Conservation (phyloP, 2,797 vertebrate species). For the Anolis apletophallus region DNA sequence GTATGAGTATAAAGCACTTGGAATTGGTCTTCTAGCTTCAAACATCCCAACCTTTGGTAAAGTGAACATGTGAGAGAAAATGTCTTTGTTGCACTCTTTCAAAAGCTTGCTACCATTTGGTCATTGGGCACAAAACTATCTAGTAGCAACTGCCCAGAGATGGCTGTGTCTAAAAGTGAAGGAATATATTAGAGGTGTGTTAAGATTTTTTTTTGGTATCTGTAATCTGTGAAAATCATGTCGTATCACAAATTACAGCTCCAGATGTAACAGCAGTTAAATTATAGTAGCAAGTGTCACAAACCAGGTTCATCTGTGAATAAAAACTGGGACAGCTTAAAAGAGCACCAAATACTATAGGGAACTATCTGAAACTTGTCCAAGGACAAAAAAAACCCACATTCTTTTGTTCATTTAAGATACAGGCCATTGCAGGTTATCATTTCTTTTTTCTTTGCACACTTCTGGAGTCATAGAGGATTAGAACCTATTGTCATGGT, state of each 20-base stretch:
- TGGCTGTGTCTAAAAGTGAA: not conserved
- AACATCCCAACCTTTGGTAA: not conserved
- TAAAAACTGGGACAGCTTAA: not conserved
- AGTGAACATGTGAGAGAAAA: not conserved
- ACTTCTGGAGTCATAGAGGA: not conserved
- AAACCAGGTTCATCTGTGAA: conserved; percentile 5
- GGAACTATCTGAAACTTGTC: not conserved
- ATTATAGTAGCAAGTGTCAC: not conserved
- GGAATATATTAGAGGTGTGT: not conserved
- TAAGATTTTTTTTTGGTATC: not conserved
- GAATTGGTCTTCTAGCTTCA: not conserved
- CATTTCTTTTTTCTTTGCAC: not conserved
- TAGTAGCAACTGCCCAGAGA: not conserved
- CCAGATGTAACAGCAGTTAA: not conserved
- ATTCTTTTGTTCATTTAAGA: not conserved
- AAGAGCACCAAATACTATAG: not conserved
- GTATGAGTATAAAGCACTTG: not conserved
- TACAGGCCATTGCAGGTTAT: not conserved
- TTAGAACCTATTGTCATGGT: not conserved
- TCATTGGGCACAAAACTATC: not conserved
- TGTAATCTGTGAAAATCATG: not conserved
- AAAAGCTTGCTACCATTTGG: not conserved
- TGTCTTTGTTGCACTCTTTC: not conserved
- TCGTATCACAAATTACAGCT: not conserved
- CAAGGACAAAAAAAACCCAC: not conserved